A percentile compares a stretch with the other conserved stretches of the same genome.
Evolutionary conservation across 1,140 invertebrate species (phyloP).

Genomic region (Acromyrmex echinatior): DNA sequence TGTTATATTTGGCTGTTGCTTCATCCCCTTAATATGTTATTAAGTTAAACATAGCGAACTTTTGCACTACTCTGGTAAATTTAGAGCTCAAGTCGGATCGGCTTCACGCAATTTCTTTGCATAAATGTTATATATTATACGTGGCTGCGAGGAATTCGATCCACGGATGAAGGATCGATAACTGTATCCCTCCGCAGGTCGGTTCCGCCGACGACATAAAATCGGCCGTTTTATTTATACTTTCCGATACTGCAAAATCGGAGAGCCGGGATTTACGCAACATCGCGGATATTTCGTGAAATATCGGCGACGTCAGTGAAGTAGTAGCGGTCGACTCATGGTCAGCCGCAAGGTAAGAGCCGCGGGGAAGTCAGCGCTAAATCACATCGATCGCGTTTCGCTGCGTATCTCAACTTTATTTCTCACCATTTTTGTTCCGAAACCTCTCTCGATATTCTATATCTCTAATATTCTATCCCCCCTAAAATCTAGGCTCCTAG

Average conservation of each 20-base stretch:
- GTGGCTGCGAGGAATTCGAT: background rate
- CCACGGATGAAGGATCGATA: constrained; percentile 35
- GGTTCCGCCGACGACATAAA: background rate
- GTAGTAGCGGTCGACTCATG: constrained; percentile 13
- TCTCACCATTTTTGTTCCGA: background rate
- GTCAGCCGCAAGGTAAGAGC: constrained; percentile 24
- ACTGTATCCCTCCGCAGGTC: background rate
- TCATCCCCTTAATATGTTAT: no score
- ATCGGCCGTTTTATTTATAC: constrained; percentile 57
- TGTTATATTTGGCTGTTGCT: no score
- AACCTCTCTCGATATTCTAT: background rate
- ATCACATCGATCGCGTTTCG: background rate
- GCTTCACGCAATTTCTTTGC: constrained; percentile 21
- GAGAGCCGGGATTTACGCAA: constrained; percentile 50
- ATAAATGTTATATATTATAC: constrained; percentile 41
- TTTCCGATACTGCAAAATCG: constrained; percentile 55
- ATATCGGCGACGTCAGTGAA: constrained; percentile 37
- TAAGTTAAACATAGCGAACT: no score
- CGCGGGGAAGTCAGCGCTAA: background rate
- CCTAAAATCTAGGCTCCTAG: background rate
- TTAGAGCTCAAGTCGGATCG: background rate
- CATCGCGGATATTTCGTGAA: constrained; percentile 43
- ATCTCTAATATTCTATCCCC: background rate
- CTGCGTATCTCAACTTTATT: background rate
- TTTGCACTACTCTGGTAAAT: no score